Percentiles rank a stretch among this genome's conserved stretches.
These are phyloP conservation scores for Sebastes miniatus DNA, from an alignment of 2,797 vertebrate species.

Conservation along the genomic window DNA sequence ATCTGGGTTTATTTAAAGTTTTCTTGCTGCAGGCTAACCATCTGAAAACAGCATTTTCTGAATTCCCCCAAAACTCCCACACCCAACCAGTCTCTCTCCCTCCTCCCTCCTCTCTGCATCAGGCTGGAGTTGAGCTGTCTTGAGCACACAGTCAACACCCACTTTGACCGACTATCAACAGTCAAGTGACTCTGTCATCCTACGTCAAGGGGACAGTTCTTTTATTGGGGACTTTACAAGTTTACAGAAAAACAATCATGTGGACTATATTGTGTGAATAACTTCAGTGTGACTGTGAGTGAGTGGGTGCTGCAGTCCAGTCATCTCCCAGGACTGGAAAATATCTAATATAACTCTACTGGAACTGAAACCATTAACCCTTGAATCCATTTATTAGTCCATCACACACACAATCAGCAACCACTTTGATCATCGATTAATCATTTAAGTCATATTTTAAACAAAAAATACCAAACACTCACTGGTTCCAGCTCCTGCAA, in stretches of 20 bases:
- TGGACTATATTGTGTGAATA: neutral
- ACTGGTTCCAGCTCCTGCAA: neutral
- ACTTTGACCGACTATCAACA: slow-evolving; percentile 49
- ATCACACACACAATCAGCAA: neutral
- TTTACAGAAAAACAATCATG: neutral
- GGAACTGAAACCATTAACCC: neutral
- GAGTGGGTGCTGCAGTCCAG: neutral
- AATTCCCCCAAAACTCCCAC: slow-evolving; percentile 87
- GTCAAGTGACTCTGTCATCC: slow-evolving; percentile 45
- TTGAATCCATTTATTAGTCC: neutral
- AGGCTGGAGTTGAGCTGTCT: slow-evolving; percentile 38
- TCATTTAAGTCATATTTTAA: neutral
- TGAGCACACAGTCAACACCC: slow-evolving; percentile 66
- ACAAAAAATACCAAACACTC: neutral
- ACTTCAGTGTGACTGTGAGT: neutral
- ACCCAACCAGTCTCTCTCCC: slow-evolving; percentile 40
- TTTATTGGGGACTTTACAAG: neutral
- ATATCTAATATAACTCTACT: neutral
- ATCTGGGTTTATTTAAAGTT: slow-evolving; percentile 33
- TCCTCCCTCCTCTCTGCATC: slow-evolving; percentile 37
- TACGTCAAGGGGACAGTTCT: slow-evolving; percentile 5
- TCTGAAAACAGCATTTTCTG: slow-evolving; percentile 81
- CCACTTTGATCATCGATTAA: neutral
- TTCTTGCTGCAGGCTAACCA: slow-evolving; percentile 40
- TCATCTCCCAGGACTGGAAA: neutral